Evolutionary conservation across 1,140 invertebrate species (phyloP).

Genomic region (Galleria mellonella): DNA sequence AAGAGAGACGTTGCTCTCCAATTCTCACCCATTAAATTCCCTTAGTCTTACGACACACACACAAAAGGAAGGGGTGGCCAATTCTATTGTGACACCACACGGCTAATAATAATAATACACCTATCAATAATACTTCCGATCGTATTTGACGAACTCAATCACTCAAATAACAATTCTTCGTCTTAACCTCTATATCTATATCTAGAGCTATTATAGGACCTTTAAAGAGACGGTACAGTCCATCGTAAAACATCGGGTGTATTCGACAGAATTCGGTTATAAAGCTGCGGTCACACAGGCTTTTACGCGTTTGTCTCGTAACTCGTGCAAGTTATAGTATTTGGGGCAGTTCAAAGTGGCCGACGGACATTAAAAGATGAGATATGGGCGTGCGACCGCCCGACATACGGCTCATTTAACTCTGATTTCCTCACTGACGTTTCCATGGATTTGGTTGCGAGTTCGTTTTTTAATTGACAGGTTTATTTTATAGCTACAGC

Average conservation of each 20-base stretch:
- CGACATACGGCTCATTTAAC: conserved; percentile 52
- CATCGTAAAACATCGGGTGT: conserved; percentile 32
- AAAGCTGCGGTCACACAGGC: conserved; percentile 37
- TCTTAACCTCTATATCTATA: too few relatives aligned
- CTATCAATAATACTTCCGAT: too few relatives aligned
- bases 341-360: conserved; percentile 64
- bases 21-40: too few relatives aligned
- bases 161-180: too few relatives aligned
- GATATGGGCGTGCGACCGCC: conserved; percentile 50
- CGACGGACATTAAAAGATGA: conserved; percentile 63
- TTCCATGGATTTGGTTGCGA: conserved; percentile 21
- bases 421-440: conserved; percentile 34
- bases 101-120: too few relatives aligned
- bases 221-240: conserved; percentile 31
- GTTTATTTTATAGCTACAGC: conserved; percentile 1
- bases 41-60: too few relatives aligned
- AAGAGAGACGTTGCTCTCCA: too few relatives aligned
- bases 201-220: too few relatives aligned
- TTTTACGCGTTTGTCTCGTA: conserved; percentile 43
- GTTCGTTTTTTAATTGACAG: conserved; percentile 7
- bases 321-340: conserved; percentile 65
- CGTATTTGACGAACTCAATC: too few relatives aligned
- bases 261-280: conserved; percentile 18
- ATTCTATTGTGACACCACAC: too few relatives aligned
- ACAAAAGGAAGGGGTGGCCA: too few relatives aligned